Evolutionary conservation across 2,797 vertebrate genomes (phyloP), one percentile per base, ranked within the genome.

Genomic region (Molossus alvarezi): DNA sequence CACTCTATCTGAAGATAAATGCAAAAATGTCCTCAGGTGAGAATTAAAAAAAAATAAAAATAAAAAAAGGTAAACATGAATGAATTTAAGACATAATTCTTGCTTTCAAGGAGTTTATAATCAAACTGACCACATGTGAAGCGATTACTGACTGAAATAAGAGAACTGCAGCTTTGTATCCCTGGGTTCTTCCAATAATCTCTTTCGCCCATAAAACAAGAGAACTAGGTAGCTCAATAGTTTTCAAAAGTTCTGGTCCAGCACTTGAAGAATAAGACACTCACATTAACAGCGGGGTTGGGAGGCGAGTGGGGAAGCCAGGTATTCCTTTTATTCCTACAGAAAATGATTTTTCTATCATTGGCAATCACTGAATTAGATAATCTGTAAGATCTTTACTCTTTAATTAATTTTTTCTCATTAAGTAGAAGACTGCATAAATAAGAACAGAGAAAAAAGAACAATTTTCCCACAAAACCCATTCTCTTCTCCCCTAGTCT

Each of bases 91-190:
- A 88, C 58, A 33, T 15, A 80, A 89, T 75, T 67, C 65, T 84
- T 80, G 73, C 27, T 84, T 92, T 80, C 55, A 37, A 94, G 58
- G 79, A 67, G 41, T 89, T 92, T 67, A 80, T 7, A 65, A 79
- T 58, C 64, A 79, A 80, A 69, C 4, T 67, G 73, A 45, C 45
- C 55, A 72, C 51, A 72, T 14, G 13, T 8, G 37, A 65, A 45
- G 17, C 3, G 69, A 83, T 17, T 51, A 15, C 62, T 73, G 18
- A 29, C 33, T 27, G 83, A 88, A 88, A 29, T 55, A 51, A 58
- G 51, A 89, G 37, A 80, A 13, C n/a, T 29, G 21, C 48, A 25
- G 37, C 37, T 55, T 27, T 79, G 57, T 27, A 41, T 71, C 58
- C 48, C 82, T 41, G 62, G 55, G 15, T 53, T 62, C 67, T 53